Evolutionary conservation across 2,797 vertebrate species (phyloP), one percentile per base, ranked within the genome.

Genomic region (Leptodactylus fallax): DNA sequence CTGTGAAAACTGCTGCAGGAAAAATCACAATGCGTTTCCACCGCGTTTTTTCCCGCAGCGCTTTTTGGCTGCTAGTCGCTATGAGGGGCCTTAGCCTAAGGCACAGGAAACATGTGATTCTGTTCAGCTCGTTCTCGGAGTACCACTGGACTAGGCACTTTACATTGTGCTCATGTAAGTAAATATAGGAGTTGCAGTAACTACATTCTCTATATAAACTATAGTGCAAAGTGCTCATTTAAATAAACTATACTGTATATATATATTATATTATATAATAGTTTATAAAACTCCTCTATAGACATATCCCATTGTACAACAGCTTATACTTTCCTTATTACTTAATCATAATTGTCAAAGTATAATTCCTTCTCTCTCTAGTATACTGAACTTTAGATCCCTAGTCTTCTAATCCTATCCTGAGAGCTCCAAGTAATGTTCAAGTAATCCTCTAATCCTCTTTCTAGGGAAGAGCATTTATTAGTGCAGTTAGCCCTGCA

Each of bases 401-500:
- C 71, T 60, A 21, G 56, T 76, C 60, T 77, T 51, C 21, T 85
- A 85, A 85, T 77, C 74, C 83, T n/a, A 25, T 65, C 10, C 53
- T 85, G 58, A 63, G 45, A 78, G 74, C 72, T 78, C 51, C 83
- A 85, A 77, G 76, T 63, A 85, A 63, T 85, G 45, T 78, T 77
- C 36, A 82, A 25, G 55, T 63, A 85, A 85, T 85, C 72, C 83
- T 19, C 53, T 85, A 85, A 85, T 85, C 83, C 45, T 11, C 72
- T 85, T 67, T 85, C 83, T 53, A 85, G 83, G 83, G 58, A 85
- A 36, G 58, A 55, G 67, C 77, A 72, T 85, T 78, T 78, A 76
- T 77, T 76, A 60, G 76, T 76, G 21, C 69, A 60, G 69, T 85
- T 85, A 85, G 53, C 58, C n/a, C 10, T 85, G 83, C 71, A 47